Base-by-base conservation (phyloP, 2,888 invertebrate genomes). In the Perizoma flavofasciatum region DNA sequence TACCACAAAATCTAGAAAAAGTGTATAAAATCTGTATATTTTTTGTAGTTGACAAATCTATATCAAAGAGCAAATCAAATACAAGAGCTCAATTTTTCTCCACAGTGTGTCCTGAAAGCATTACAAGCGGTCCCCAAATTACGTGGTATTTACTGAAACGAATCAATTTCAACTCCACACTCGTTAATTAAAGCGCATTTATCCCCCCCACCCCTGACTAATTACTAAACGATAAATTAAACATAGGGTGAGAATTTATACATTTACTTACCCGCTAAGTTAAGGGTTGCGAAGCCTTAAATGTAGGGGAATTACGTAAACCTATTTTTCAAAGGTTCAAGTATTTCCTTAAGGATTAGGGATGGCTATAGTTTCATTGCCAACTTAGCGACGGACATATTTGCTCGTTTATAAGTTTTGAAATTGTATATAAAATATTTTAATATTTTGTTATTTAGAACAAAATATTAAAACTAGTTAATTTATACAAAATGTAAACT, bases 131-230 rank as follows among this genome's bases (percentile, higher is more conserved):
- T 68, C 71, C 65, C 73, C 70, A 74, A 82, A 81, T 79, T 76
- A 73, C 78, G 74, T 73, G 69, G 70, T 77, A 74, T 78, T 77
- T 78, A 71, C 72, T 70, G 73, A 75, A 78, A 78, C 77, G 75
- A 80, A 82, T 83, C 77, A 81, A 83, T 83, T 83, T 76, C 55
- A 60, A 71, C 70, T 72, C 76, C 72, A 71, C 75, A 74, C 72
- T 76, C 74, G 77, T 80, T 82, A 79, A 82, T 84, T 82, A 81
- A 81, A 81, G 75, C 72, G 55, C 75, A 71, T 70, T 79, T 77
- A 71, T 68, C 67, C 61, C 61, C 68, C 68, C 65, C 61, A 55
- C 59, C 59, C 65, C 65, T 67, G 68, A 60, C 70, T 79, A 78
- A 81, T 82, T 79, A 75, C 72, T 71, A 66, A 74, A 71, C 70